Evolutionary conservation across 2,888 invertebrate species (phyloP), one percentile per base, ranked within the genome.

Genomic region (Galerucella pusilla): DNA sequence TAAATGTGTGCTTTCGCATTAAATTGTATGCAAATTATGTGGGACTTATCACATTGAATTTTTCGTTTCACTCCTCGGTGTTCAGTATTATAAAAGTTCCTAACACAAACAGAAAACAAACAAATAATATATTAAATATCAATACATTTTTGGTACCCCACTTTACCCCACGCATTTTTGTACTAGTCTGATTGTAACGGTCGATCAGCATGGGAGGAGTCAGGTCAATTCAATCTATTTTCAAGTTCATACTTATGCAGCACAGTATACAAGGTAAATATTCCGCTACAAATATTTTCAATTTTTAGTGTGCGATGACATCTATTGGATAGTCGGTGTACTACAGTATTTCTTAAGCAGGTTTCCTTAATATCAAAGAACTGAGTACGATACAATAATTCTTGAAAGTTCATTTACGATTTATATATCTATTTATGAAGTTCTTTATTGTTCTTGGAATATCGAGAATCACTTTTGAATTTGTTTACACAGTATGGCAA

Each of bases 141-240:
- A 12, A n/a, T 52, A 14, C 10, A 14, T 16, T 57, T 57, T 57
- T 2, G 35, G n/a, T 52, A 14, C 57, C 16, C 57, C 57, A 57
- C 57, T 57, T 57, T 10, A 20, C 57, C 57, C 57, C 20, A 57
- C 11, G 57, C 57, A 57, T 57, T 57, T 57, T 57, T 57, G 20
- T 57, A 7, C 6, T 16, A 10, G 20, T 57, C 20, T 57, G 20
- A 57, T 57, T 52, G 35, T 52, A 52, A n/a, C 16, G 57, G 57
- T 57, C 57, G 57, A 57, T 52, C 14, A n/a, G n/a, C 52, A 16
- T 57, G 57, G 57, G 57, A 10, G 20, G 20, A 7, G 57, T 16
- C 57, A 10, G 20, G 16, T 57, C 7, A n/a, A 57, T 20, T 2
- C 10, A 57, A 16, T 57, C 16, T 7, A 3, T 57, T 20, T 20